Evolutionary conservation across 2,797 vertebrate species (phyloP).

Genomic region (Urosaurus nigricauda): DNA sequence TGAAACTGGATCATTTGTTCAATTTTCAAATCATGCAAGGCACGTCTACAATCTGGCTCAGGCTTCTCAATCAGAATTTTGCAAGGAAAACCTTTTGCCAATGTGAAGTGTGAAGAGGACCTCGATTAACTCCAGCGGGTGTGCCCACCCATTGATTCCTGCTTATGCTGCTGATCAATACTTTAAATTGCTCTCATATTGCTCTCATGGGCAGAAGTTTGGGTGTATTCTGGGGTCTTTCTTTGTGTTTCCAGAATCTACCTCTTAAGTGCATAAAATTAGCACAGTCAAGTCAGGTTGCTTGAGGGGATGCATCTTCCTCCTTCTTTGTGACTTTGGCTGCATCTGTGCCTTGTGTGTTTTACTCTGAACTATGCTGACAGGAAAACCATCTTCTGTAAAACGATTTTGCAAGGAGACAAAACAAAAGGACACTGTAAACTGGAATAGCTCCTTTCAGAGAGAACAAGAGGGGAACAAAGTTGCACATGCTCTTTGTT

Average conservation of each 20-base stretch:
- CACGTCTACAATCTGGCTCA: background rate
- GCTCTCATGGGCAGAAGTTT: background rate
- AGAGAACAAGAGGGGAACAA: slow-evolving; percentile 6
- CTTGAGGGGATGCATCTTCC: background rate
- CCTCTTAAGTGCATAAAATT: slow-evolving; percentile 21
- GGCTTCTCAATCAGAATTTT: background rate
- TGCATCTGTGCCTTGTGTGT: slow-evolving; percentile 9
- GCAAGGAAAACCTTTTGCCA: background rate
- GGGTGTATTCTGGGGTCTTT: background rate
- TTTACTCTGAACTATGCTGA: slow-evolving; percentile 17
- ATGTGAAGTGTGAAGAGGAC: background rate
- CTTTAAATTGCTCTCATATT: background rate
- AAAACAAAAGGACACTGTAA: slow-evolving; percentile 16
- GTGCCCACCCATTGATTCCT: background rate
- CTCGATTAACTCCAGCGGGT: background rate
- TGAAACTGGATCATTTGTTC: background rate
- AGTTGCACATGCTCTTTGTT: background rate
- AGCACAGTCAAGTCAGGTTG: slow-evolving; percentile 9
- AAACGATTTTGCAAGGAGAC: slow-evolving; percentile 14
- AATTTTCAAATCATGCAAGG: background rate
- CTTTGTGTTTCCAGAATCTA: slow-evolving; percentile 18
- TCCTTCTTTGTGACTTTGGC: slow-evolving; percentile 25
- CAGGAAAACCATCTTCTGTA: slow-evolving; percentile 25
- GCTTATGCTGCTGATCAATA: background rate
- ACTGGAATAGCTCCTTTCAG: slow-evolving; percentile 13